These are phyloP conservation scores for Micrasema longulum DNA, from an alignment of 1,140 invertebrate species.

Conservation along the genomic window DNA sequence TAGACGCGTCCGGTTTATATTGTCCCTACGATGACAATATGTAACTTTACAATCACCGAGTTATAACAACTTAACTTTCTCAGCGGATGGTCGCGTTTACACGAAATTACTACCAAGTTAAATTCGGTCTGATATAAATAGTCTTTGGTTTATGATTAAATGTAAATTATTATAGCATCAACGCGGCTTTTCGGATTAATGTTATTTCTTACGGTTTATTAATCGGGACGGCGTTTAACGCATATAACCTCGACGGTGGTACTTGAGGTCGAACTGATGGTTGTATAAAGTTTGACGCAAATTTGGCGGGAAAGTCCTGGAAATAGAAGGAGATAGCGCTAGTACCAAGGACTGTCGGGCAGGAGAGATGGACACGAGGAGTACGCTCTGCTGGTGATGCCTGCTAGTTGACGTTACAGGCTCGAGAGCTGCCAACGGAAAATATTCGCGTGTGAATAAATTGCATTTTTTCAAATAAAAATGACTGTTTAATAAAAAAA, in stretches of 20 bases:
- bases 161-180: slow-evolving; percentile 34
- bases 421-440: background rate
- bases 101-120: slow-evolving; percentile 43
- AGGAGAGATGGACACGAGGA: background rate
- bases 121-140: slow-evolving; percentile 48
- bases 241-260: background rate
- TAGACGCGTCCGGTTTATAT: slow-evolving; percentile 1
- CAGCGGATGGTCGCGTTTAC: slow-evolving; percentile 30
- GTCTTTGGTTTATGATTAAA: slow-evolving; percentile 48
- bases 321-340: background rate
- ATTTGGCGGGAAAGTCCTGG: slow-evolving; percentile 15
- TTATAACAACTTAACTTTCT: slow-evolving; percentile 44
- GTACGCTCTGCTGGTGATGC: background rate
- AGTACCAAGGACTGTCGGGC: background rate
- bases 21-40: background rate
- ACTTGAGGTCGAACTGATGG: slow-evolving; percentile 4
- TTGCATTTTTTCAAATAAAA: no score
- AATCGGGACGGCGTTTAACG: slow-evolving; percentile 46
- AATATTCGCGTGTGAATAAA: background rate
- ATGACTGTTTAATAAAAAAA: no score
- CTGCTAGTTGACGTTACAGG: no score
- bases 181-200: background rate
- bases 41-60: slow-evolving; percentile 47
- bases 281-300: slow-evolving; percentile 20
- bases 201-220: slow-evolving; percentile 39